phyloP scores from a whole-genome alignment of 1,140 invertebrate genomes.

The Drosophila fuyamai region DNA sequence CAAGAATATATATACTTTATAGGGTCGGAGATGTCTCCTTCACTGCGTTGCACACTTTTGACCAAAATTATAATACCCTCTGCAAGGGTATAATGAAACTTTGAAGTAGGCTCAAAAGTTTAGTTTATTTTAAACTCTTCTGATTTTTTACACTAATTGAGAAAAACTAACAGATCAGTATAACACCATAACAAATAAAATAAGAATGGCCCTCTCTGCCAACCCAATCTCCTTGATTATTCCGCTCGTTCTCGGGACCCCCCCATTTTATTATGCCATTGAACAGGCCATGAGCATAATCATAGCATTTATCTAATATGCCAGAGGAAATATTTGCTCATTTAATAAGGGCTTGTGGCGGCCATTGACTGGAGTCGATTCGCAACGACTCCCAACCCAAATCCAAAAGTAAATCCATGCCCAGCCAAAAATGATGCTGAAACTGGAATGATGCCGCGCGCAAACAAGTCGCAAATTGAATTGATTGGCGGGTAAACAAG shows the following conservation, averaged over 20 bases:
- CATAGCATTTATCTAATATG: constrained; percentile 56
- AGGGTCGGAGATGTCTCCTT: too few relatives aligned
- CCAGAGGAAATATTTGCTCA: constrained; percentile 55
- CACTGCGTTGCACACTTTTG: too few relatives aligned
- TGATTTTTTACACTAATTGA: too few relatives aligned
- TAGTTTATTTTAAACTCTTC: too few relatives aligned
- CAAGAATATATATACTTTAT: too few relatives aligned
- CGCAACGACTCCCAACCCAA: neutral
- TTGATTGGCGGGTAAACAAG: constrained; percentile 62
- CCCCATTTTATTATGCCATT: constrained; percentile 38
- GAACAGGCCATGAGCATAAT: constrained; percentile 53
- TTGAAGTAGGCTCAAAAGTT: too few relatives aligned
- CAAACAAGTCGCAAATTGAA: constrained; percentile 67
- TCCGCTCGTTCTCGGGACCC: constrained; percentile 4
- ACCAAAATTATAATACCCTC: too few relatives aligned
- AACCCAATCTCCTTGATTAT: constrained; percentile 27
- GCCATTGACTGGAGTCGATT: constrained; percentile 26
- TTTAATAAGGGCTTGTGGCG: constrained; percentile 47
- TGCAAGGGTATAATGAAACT: too few relatives aligned
- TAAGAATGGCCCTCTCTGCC: neutral
- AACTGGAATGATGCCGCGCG: constrained; percentile 33
- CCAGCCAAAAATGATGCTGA: constrained; percentile 38
- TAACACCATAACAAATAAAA: neutral
- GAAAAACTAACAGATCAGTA: too few relatives aligned
- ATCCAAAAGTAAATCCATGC: neutral